phyloP scores from a whole-genome alignment of 2,888 invertebrate genomes.

The Tyria jacobaeae region DNA sequence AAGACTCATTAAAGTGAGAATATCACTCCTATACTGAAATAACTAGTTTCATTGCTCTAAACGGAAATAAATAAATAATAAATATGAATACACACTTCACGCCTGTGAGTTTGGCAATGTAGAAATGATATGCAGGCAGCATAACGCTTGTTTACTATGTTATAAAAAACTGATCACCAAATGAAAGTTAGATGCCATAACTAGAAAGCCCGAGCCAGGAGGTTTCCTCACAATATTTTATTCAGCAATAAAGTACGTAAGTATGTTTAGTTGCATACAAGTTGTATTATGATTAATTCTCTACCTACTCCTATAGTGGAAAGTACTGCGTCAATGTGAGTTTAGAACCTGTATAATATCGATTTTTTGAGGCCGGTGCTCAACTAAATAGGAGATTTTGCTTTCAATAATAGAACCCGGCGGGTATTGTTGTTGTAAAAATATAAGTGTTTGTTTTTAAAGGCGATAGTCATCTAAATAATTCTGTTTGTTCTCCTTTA shows the following conservation, averaged over 20 bases:
- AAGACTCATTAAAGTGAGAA: too few relatives aligned
- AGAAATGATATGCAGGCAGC: background rate
- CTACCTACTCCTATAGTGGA: background rate
- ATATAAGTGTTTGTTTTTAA: too few relatives aligned
- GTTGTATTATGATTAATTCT: background rate
- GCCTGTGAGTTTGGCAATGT: background rate
- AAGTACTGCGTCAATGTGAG: background rate
- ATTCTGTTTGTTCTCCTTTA: too few relatives aligned
- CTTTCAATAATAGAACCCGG: too few relatives aligned
- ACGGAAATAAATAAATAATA: too few relatives aligned
- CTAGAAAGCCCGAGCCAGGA: background rate
- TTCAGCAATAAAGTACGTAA: background rate
- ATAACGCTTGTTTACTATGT: background rate
- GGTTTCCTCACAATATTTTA: background rate
- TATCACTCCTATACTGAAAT: too few relatives aligned
- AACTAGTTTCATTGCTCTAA: too few relatives aligned
- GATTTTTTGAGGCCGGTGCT: too few relatives aligned
- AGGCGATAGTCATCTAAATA: too few relatives aligned
- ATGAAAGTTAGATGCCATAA: slow-evolving; percentile 6
- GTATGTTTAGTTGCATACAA: background rate
- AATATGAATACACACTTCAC: background rate
- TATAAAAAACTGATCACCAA: background rate
- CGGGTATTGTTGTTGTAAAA: too few relatives aligned
- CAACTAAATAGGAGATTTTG: too few relatives aligned
- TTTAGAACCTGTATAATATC: background rate